Evolutionary conservation across 2,797 vertebrate species (phyloP), one percentile per base, ranked within the genome.

Genomic region (Parauchenoglanis punctatus): DNA sequence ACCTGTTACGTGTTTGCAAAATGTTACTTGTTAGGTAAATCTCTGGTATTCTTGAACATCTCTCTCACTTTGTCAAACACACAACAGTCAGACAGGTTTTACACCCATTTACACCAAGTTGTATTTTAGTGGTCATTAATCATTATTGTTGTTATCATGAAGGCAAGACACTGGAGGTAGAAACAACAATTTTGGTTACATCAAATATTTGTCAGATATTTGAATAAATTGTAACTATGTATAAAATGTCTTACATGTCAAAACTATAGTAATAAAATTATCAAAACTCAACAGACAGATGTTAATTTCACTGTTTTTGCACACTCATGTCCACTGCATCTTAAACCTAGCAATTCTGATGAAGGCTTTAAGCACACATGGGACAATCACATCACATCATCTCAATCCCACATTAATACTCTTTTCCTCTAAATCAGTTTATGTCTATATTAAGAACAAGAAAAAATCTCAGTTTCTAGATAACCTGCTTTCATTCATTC

Each of bases 1-100:
- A 58, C 68, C 87, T 87, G 68, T 73, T 86, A 67, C 73, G 78
- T 56, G 52, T 80, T 68, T 82, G 58, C 81, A 81, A 56, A 83
- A 28, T 85, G 65, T 83, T 77, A 58, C 54, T 83, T 67, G 35
- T 40, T 72, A 31, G 54, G 58, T 15, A 52, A 72, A 72, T 77
- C 4, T 8, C 40, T 81, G 40, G 31, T 46, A 13, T n/a, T 54
- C 28, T 7, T 31, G 28, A 8, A 68, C 28, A 67, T 49, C 25
- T n/a, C 44, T 52, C 44, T 76, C 73, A 54, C 46, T n/a, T 76
- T 8, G 72, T 75, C 12, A 75, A 52, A 49, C 72, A 75, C 72
- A 75, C 25, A 75, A 75, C 11, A 75, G 23, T 46, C 70, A 49
- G 23, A n/a, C 72, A 20, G 8, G 17, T 40, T 70, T 70, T 44